Percentiles rank a stretch among this genome's conserved stretches.
These are phyloP conservation scores for Muscidifurax raptorellus DNA, from an alignment of 1,140 invertebrate genomes.

Conservation along the genomic window DNA sequence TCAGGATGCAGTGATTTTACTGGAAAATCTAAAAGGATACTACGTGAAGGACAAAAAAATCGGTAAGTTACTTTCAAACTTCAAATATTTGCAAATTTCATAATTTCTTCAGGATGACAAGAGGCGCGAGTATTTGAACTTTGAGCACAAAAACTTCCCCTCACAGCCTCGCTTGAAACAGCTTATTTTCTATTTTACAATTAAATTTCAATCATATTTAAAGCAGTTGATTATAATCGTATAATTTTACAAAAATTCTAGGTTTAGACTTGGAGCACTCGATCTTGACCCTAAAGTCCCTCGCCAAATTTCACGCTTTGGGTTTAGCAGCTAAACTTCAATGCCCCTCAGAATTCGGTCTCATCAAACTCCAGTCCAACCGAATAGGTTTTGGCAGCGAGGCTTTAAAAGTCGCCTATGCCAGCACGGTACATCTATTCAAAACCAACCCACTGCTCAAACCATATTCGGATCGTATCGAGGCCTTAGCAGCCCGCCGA, in stretches of 20 bases:
- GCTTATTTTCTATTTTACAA: too few relatives aligned
- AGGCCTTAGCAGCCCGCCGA: background rate
- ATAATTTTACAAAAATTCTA: conserved; percentile 45
- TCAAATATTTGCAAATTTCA: too few relatives aligned
- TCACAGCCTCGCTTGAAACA: too few relatives aligned
- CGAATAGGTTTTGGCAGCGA: background rate
- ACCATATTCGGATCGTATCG: conserved; percentile 51
- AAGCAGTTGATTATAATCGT: too few relatives aligned
- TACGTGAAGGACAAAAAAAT: conserved; percentile 70
- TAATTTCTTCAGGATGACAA: too few relatives aligned
- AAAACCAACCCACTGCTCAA: conserved; percentile 59
- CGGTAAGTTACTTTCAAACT: conserved; percentile 53
- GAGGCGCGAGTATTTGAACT: too few relatives aligned
- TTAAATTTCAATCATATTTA: too few relatives aligned
- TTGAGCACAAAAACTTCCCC: too few relatives aligned
- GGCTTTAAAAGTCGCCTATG: background rate
- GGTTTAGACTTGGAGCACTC: conserved; percentile 73
- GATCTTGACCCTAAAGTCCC: conserved; percentile 68
- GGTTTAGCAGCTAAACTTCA: conserved; percentile 75
- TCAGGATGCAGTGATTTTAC: conserved; percentile 75
- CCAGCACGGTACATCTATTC: conserved; percentile 54
- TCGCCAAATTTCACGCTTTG: conserved; percentile 77
- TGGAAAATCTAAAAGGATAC: conserved; percentile 77
- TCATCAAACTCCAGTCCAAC: conserved; percentile 56
- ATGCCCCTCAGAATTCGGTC: conserved; percentile 72